Evolutionary conservation across 2,888 invertebrate genomes (phyloP).

Genomic region (Subacronicta megacephala): DNA sequence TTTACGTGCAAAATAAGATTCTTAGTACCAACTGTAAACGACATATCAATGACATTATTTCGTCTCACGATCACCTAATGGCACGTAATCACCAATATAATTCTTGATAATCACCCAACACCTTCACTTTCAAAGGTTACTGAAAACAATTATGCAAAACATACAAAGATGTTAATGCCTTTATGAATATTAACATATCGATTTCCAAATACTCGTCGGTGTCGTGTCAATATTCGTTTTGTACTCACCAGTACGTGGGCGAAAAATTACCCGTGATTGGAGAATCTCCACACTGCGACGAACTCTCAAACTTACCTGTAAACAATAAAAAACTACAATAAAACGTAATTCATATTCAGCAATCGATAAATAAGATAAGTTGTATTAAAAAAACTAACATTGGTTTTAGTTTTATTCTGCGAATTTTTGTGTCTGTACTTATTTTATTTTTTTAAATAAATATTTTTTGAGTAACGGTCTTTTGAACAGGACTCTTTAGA

Average conservation of each 20-base stretch:
- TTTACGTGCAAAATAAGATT: too few relatives aligned
- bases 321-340: constrained; percentile 59
- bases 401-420: constrained; percentile 30
- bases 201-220: constrained; percentile 37
- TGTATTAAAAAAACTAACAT: constrained; percentile 41
- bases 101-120: constrained; percentile 57
- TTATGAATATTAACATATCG: constrained; percentile 56
- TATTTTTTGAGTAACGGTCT: constrained; percentile 24
- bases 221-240: constrained; percentile 24
- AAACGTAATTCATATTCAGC: constrained; percentile 52
- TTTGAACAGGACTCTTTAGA: constrained; percentile 19
- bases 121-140: constrained; percentile 59
- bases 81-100: constrained; percentile 42
- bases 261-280: constrained; percentile 46
- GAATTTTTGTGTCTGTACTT: too few relatives aligned
- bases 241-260: constrained; percentile 37
- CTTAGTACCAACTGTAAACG: not conserved
- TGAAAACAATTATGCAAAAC: constrained; percentile 65
- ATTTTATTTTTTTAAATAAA: constrained; percentile 27
- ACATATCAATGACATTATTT: constrained; percentile 23
- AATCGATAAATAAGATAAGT: constrained; percentile 43
- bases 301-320: constrained; percentile 59
- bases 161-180: constrained; percentile 56
- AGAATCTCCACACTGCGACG: constrained; percentile 26
- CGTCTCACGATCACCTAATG: constrained; percentile 32